These are phyloP conservation scores for Drosophila ficusphila DNA, from an alignment of 1,140 invertebrate genomes.

Conservation along the genomic window DNA sequence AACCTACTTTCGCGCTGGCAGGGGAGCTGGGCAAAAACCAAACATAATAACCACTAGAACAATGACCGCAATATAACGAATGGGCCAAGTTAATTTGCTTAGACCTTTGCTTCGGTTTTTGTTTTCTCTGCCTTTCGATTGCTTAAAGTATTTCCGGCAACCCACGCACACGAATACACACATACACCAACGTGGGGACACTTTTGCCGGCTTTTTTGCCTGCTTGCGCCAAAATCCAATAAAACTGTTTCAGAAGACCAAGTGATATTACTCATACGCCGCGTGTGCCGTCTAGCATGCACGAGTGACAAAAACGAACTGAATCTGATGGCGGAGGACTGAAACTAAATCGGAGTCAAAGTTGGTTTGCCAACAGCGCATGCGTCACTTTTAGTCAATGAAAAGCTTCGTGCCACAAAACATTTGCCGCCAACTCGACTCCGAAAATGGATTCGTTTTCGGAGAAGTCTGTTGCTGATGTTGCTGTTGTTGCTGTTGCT, in stretches of 20 bases:
- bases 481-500: slow-evolving; percentile 9
- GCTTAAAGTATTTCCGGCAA: slow-evolving; percentile 50
- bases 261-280: slow-evolving; percentile 51
- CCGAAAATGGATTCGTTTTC: slow-evolving; percentile 55
- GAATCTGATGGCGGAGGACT: slow-evolving; percentile 21
- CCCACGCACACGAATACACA: slow-evolving; percentile 24
- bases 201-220: slow-evolving; percentile 71
- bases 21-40: slow-evolving; percentile 25
- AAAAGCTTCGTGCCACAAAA: slow-evolving; percentile 57
- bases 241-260: slow-evolving; percentile 30
- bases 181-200: slow-evolving; percentile 33
- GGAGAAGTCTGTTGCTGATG: slow-evolving; percentile 55
- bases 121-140: slow-evolving; percentile 21
- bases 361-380: slow-evolving; percentile 32
- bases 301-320: slow-evolving; percentile 74
- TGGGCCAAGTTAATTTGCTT: slow-evolving; percentile 74
- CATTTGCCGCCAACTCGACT: slow-evolving; percentile 53
- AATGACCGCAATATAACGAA: slow-evolving; percentile 43
- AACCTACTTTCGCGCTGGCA: slow-evolving; percentile 59
- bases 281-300: slow-evolving; percentile 45
- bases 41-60: slow-evolving; percentile 41
- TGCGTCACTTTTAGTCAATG: slow-evolving; percentile 77
- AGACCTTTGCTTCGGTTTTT: slow-evolving; percentile 38
- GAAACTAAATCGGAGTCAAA: slow-evolving; percentile 12
- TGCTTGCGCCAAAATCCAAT: slow-evolving; percentile 72